Percentiles rank a stretch among this genome's conserved stretches.
These are phyloP conservation scores for Boloria euphrosyne DNA, from an alignment of 2,888 invertebrate species.

Conservation along the genomic window DNA sequence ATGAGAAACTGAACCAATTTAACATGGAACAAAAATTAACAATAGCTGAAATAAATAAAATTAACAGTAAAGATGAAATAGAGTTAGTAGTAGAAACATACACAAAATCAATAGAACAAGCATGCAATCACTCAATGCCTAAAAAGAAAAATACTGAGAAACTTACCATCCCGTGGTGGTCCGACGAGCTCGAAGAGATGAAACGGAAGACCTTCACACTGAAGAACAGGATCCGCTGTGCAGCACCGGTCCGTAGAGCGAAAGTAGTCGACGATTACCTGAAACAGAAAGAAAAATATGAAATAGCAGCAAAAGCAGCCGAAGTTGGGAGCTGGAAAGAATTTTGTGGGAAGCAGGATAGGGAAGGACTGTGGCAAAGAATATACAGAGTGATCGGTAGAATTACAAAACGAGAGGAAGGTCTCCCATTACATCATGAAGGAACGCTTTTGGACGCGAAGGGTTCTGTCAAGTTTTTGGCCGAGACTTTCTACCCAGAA, in stretches of 20 bases:
- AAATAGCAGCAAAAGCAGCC: neutral
- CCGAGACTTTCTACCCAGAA: constrained; percentile 31
- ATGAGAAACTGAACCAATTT: too few species aligned
- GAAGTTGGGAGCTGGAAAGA: constrained; percentile 30
- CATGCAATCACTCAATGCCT: too few species aligned
- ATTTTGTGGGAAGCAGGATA: constrained; percentile 27
- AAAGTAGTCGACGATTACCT: constrained; percentile 14
- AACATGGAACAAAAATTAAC: too few species aligned
- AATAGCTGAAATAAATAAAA: too few species aligned
- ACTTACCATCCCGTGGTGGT: constrained; percentile 26
- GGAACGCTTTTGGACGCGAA: constrained; percentile 4
- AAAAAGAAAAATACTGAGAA: too few species aligned
- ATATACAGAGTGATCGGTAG: constrained; percentile 28
- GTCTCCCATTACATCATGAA: constrained; percentile 1
- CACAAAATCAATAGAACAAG: too few species aligned
- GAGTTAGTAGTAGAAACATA: too few species aligned
- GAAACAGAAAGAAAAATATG: constrained; percentile 11
- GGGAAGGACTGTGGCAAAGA: constrained; percentile 34
- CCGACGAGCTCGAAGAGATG: neutral
- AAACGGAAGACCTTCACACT: constrained; percentile 18
- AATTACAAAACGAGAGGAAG: constrained; percentile 10
- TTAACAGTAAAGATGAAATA: too few species aligned
- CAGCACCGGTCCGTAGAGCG: constrained; percentile 6
- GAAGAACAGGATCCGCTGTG: constrained; percentile 16
- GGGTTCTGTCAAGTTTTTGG: constrained; percentile 26